Percentiles rank a stretch among this genome's conserved stretches.
Evolutionary conservation across 1,140 invertebrate genomes (phyloP).

Genomic region (Drosophila melanica): DNA sequence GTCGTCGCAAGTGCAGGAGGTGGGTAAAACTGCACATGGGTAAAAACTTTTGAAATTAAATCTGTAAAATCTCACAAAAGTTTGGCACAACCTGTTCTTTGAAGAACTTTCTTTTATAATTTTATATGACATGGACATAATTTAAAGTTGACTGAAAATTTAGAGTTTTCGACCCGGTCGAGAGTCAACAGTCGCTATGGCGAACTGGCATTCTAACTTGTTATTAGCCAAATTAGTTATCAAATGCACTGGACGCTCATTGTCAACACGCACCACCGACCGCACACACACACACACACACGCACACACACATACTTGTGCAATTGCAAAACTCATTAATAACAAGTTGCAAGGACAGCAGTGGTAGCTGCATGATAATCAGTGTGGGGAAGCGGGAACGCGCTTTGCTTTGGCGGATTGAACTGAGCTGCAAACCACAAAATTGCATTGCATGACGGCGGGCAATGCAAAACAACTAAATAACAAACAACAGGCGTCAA

Average conservation of each 20-base stretch:
- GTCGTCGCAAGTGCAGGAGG: not conserved
- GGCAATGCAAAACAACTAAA: slow-evolving; percentile 75
- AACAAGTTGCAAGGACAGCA: slow-evolving; percentile 28
- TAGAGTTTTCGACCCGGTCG: not conserved
- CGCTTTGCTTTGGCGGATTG: slow-evolving; percentile 8
- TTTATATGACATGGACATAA: slow-evolving; percentile 42
- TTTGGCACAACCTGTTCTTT: slow-evolving; percentile 34
- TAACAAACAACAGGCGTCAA: slow-evolving; percentile 82
- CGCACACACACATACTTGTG: slow-evolving; percentile 1
- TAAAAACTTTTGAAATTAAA: slow-evolving; percentile 64
- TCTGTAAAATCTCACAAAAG: slow-evolving; percentile 58
- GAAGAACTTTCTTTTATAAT: slow-evolving; percentile 44
- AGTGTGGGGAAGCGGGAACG: not conserved
- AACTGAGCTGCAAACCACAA: slow-evolving; percentile 68
- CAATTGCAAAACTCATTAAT: slow-evolving; percentile 75
- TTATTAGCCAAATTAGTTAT: slow-evolving; percentile 66
- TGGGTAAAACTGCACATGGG: slow-evolving; percentile 24
- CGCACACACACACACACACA: slow-evolving; percentile 14
- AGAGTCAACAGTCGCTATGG: not conserved
- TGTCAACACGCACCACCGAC: slow-evolving; percentile 22
- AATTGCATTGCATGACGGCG: slow-evolving; percentile 79
- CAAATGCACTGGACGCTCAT: slow-evolving; percentile 39
- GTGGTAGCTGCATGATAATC: too few species aligned
- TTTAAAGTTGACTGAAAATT: slow-evolving; percentile 26
- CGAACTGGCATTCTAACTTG: slow-evolving; percentile 36